These are phyloP conservation scores for Coreius guichenoti DNA, from an alignment of 2,797 vertebrate species.

Conservation along the genomic window DNA sequence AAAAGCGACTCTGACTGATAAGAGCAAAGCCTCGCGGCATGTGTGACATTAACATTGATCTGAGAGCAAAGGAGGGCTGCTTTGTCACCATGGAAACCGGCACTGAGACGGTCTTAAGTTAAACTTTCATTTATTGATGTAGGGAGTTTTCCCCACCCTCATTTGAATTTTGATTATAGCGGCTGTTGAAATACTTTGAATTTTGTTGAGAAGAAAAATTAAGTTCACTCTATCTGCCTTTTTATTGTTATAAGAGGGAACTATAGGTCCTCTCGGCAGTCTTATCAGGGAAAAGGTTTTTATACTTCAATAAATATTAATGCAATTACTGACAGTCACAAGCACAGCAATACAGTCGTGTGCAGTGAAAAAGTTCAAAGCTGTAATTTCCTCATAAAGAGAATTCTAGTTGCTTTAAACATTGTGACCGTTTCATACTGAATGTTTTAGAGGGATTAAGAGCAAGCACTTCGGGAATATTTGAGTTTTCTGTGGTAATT, in stretches of 20 bases:
- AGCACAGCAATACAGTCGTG: slow-evolving; percentile 24
- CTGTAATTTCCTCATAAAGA: slow-evolving; percentile 7
- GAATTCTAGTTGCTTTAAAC: slow-evolving; percentile 9
- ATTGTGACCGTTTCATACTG: not conserved
- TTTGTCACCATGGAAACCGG: slow-evolving; percentile 64
- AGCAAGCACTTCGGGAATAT: not conserved
- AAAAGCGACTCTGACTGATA: slow-evolving; percentile 43
- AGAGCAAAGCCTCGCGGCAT: slow-evolving; percentile 48
- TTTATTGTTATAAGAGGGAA: slow-evolving; percentile 57
- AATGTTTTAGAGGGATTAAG: not conserved
- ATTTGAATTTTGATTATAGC: slow-evolving; percentile 58
- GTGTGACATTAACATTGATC: slow-evolving; percentile 52
- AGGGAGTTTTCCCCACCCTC: slow-evolving; percentile 47
- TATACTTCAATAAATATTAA: slow-evolving; percentile 56
- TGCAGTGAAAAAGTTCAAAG: slow-evolving; percentile 21
- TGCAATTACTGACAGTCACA: slow-evolving; percentile 57
- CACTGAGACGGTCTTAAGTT: slow-evolving; percentile 44
- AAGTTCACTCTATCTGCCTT: slow-evolving; percentile 54
- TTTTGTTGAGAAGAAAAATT: slow-evolving; percentile 54
- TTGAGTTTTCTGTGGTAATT: slow-evolving; percentile 9
- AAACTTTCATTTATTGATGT: slow-evolving; percentile 63
- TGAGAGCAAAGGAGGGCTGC: slow-evolving; percentile 38
- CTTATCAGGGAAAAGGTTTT: slow-evolving; percentile 53
- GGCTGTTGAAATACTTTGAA: slow-evolving; percentile 54
- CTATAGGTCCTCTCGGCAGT: slow-evolving; percentile 49